Evolutionary conservation across 2,888 invertebrate species (phyloP).

Genomic region (Glyphotaelius pellucidus): DNA sequence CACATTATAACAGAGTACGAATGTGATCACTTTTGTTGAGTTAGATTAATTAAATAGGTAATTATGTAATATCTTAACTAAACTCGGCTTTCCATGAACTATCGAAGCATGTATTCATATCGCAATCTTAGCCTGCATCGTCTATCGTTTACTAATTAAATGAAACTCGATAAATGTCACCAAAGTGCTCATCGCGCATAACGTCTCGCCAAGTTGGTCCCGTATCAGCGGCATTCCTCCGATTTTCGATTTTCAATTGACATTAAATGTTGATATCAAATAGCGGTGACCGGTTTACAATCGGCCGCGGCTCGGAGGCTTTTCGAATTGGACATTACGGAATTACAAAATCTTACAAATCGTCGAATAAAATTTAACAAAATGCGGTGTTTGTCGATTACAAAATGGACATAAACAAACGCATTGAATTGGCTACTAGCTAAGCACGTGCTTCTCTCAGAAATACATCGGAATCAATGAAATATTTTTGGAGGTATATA

Average conservation of each 20-base stretch:
- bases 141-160: slow-evolving; percentile 25
- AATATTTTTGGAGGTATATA: not conserved
- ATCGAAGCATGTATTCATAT: not conserved
- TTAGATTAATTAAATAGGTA: too few species aligned
- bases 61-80: too few species aligned
- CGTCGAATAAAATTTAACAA: slow-evolving; percentile 32
- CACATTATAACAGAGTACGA: too few species aligned
- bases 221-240: slow-evolving; percentile 26
- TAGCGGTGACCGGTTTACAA: slow-evolving; percentile 21
- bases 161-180: slow-evolving; percentile 11
- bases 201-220: not conserved
- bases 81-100: not conserved
- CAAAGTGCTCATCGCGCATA: slow-evolving; percentile 16
- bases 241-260: slow-evolving; percentile 31
- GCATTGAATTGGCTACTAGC: not conserved
- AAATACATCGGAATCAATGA: not conserved
- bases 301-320: not conserved
- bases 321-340: slow-evolving; percentile 22
- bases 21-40: too few species aligned
- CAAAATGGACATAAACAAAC: slow-evolving; percentile 6
- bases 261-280: slow-evolving; percentile 25
- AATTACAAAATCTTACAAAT: slow-evolving; percentile 33
- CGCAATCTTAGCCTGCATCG: not conserved
- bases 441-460: slow-evolving; percentile 2
- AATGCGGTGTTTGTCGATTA: slow-evolving; percentile 31